Base-by-base conservation (phyloP, 2,113 vertebrate genomes). In the Talpa occidentalis region DNA sequence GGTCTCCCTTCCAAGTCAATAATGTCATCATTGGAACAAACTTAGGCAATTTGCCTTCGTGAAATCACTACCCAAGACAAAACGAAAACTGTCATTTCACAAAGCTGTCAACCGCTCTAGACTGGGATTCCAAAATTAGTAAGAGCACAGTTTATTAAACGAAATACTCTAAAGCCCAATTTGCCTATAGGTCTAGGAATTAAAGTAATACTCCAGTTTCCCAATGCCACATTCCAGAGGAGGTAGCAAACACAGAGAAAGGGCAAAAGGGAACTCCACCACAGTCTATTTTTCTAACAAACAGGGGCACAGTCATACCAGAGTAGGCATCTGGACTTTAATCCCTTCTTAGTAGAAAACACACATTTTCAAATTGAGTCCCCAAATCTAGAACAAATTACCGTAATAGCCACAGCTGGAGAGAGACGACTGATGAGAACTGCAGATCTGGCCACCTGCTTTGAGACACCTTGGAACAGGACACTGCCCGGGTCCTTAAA, bases 361-460 rank as follows among this genome's bases (percentile, higher is more conserved):
- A 97, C 97, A 97, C 98, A 98, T 98, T 98, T 98, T 96, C 97
- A 97, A 98, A 98, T 98, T 97, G 97, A 98, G 98, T 98, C 98
- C 98, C 60, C 97, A 94, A 42, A 86, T 97, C 97, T 95, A 90
- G 96, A 97, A 97, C 87, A 94, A 98, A 98, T 98, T 98, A 98
- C 97, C 96, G 93, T 98, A 98, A 98, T 96, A 98, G 95, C 96
- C 66, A 89, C 98, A 98, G 98, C 98, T 83, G 92, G 89, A 56
- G 0, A 16, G 82, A 60, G 66, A 95, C 97, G 91, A 32, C 96
- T 93, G 94, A 97, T 95, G 97, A 96, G 94, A 90, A 94, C 62
- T 35, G 95, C 94, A 6, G 88, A 96, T 96, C 95, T 97, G 97
- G 95, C 97, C 98, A 98, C 98, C 98, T 98, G 98, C 98, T 98